Percentiles rank a stretch among this genome's conserved stretches.
Conservation (phyloP, 2,888 invertebrate species). For the Xylota segnis region DNA sequence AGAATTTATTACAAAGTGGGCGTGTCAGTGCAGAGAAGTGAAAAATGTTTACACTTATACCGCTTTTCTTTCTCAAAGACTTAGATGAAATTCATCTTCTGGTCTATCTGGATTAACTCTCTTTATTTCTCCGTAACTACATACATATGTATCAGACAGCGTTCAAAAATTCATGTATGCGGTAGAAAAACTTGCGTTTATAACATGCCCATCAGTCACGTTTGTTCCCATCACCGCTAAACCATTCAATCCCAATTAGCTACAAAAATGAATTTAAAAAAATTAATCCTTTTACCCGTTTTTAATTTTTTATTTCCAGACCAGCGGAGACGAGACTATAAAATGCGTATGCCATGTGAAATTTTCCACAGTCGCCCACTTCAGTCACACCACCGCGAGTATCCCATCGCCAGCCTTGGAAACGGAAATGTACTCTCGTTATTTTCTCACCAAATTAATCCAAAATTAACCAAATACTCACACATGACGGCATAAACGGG, state of each 20-base stretch:
- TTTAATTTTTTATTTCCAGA: slow-evolving; percentile 33
- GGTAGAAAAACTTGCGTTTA: too few species aligned
- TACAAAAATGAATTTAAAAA: neutral
- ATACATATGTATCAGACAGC: too few species aligned
- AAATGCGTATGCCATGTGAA: slow-evolving; percentile 36
- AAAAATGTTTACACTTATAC: too few species aligned
- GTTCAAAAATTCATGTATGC: too few species aligned
- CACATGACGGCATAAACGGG: slow-evolving; percentile 20
- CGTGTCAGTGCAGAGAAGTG: too few species aligned
- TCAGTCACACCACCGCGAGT: slow-evolving; percentile 17
- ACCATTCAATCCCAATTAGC: neutral
- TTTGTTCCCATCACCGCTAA: neutral
- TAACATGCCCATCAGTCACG: neutral
- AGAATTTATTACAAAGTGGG: too few species aligned
- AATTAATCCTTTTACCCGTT: neutral
- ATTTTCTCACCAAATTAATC: slow-evolving; percentile 41
- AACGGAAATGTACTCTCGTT: slow-evolving; percentile 37
- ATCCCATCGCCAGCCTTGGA: slow-evolving; percentile 20
- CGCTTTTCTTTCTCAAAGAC: too few species aligned
- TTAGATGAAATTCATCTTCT: too few species aligned
- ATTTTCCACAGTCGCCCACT: slow-evolving; percentile 20
- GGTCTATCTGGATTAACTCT: too few species aligned
- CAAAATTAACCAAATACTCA: slow-evolving; percentile 36
- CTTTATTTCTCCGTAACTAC: too few species aligned
- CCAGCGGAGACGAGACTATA: slow-evolving; percentile 10